Conservation (phyloP, 2,888 invertebrate species). For the Amphipyra tragopoginis region DNA sequence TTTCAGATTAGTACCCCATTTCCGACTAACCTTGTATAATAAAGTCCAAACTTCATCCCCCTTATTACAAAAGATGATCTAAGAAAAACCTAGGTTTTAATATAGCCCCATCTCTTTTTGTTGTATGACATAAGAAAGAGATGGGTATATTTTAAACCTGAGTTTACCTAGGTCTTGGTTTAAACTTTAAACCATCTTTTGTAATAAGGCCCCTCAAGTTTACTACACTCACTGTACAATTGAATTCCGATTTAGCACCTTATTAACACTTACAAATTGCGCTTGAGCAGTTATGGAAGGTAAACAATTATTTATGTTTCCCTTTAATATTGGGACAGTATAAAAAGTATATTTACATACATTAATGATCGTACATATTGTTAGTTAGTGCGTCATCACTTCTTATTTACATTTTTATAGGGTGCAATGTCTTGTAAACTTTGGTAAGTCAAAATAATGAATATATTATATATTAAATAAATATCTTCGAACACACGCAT, state of each 20-base stretch:
- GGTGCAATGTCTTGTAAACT: conserved; percentile 5
- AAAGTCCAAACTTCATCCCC: too few species aligned
- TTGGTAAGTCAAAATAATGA: neutral
- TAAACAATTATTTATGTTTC: conserved; percentile 1
- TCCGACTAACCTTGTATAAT: too few species aligned
- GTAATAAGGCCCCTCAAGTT: too few species aligned
- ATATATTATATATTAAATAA: neutral
- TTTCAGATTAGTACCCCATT: too few species aligned
- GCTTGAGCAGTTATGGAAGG: neutral
- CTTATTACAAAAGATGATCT: too few species aligned
- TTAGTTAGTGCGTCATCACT: neutral
- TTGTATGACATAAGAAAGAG: too few species aligned
- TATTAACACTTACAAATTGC: neutral
- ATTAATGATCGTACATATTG: neutral
- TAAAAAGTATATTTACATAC: neutral
- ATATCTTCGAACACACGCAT: too few species aligned
- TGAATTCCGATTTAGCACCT: conserved; percentile 1
- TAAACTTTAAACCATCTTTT: too few species aligned
- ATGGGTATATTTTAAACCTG: too few species aligned
- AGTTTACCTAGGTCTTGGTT: too few species aligned
- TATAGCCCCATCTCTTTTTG: too few species aligned
- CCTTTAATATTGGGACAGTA: neutral
- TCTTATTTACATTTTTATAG: neutral
- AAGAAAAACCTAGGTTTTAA: too few species aligned
- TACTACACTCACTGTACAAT: neutral